Evolutionary conservation across 2,888 invertebrate genomes (phyloP), one percentile per base, ranked within the genome.

Genomic region (Nomada ruficornis): DNA sequence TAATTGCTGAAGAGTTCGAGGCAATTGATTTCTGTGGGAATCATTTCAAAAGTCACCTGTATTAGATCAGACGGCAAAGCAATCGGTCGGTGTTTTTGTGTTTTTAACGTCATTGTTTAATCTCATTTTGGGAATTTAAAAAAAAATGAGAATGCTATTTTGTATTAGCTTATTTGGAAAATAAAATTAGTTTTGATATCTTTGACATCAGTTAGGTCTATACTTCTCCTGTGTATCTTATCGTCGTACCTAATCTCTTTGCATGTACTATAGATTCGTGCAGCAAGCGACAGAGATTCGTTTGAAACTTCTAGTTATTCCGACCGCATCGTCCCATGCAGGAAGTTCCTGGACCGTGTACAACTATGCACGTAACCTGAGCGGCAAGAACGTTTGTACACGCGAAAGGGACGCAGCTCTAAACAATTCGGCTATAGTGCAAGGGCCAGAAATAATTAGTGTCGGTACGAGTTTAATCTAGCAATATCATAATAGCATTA

Each of bases 251-350:
- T 42, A 20, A 18, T 7, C 44, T 26, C 42, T 18, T 64, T n/a
- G 52, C 26, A 36, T 65, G 26, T 60, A 29, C 42, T 55, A 69
- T 62, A 73, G 76, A 77, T 76, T 70, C 71, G 18, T 62, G 55
- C 65, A 54, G 50, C 13, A 29, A 71, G 20, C 70, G 64, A 62
- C 64, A 54, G 65, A 75, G 70, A 75, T 83, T 70, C 77, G 81
- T 80, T 86, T 59, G 77, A 78, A 84, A 77, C 82, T 85, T 44
- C 75, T 73, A 83, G 83, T 77, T 87, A 87, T 85, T 87, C 79
- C 77, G 64, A 60, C 70, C 84, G 76, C 71, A 77, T 84, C 77
- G 52, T 63, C 57, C 72, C 68, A 74, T 72, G 72, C 50, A 79
- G 77, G 65, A 87, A 83, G 57, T 80, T 82, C 23, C 59, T 29